Evolutionary conservation across 2,113 vertebrate genomes (phyloP).

Genomic region (Stegastes partitus): DNA sequence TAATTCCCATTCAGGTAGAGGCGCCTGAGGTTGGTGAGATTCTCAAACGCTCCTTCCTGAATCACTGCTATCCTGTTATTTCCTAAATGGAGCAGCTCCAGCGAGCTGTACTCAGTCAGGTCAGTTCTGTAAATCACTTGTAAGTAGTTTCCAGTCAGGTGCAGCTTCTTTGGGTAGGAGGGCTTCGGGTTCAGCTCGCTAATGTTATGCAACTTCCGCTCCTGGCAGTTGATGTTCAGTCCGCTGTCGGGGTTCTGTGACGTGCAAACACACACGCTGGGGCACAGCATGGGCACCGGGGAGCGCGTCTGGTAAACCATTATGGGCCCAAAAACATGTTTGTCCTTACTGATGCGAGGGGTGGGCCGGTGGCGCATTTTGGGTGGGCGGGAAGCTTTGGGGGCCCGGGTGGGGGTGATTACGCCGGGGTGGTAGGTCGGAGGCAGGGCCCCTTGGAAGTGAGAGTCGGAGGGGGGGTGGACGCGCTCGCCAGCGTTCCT

Average conservation of each 20-base stretch:
- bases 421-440: conserved; percentile 89
- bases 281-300: conserved; percentile 93
- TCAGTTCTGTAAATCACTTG: conserved; percentile 92
- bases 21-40: conserved; percentile 94
- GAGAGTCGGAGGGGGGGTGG: conserved; percentile 88
- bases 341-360: conserved; percentile 92
- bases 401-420: conserved; percentile 89
- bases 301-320: conserved; percentile 99
- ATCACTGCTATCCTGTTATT: conserved; percentile 96
- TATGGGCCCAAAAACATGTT: conserved; percentile 96
- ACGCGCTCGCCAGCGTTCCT: conserved; percentile 89
- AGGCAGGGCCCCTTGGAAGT: conserved; percentile 82
- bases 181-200: conserved; percentile 94
- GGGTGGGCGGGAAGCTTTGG: conserved; percentile 93
- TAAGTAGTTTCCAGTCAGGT: conserved; percentile 97
- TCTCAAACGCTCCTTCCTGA: conserved; percentile 96
- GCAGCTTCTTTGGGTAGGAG: conserved; percentile 96
- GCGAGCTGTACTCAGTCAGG: conserved; percentile 90
- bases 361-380: conserved; percentile 96
- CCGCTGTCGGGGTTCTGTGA: conserved; percentile 96
- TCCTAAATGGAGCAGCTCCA: conserved; percentile 96
- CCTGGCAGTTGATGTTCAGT: conserved; percentile 97
- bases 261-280: conserved; percentile 92
- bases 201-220: conserved; percentile 94
- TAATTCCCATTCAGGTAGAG: conserved; percentile 99